phyloP scores from a whole-genome alignment of 92 coral and sea anemone species.

The Anthopleura xanthogrammica region DNA sequence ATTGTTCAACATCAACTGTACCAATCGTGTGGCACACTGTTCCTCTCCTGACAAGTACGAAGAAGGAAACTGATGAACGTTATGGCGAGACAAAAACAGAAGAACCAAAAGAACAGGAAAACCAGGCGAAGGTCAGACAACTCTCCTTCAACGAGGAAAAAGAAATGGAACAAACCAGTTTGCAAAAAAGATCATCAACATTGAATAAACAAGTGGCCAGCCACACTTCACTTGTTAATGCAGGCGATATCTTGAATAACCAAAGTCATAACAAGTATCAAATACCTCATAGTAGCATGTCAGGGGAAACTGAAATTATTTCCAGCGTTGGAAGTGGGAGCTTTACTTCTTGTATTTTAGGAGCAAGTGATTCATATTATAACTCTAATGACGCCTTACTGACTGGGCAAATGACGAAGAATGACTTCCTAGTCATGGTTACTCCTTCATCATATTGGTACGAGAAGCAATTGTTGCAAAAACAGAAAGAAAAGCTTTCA shows the following conservation, averaged over 20 bases:
- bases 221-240: neutral
- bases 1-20: neutral
- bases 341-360: neutral
- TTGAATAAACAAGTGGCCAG: neutral
- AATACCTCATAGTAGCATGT: neutral
- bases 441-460: constrained; percentile 30
- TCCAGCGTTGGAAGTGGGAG: neutral
- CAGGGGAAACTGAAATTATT: neutral
- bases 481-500: neutral
- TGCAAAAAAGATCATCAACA: neutral
- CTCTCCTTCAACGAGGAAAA: too few species aligned
- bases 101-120: neutral
- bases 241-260: too few species aligned
- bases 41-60: neutral
- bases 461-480: neutral
- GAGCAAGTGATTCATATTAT: neutral
- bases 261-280: neutral
- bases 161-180: neutral
- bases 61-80: neutral
- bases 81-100: neutral
- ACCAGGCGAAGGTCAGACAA: too few species aligned
- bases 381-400: neutral
- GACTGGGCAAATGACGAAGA: constrained; percentile 8
- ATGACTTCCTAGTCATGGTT: constrained; percentile 16
- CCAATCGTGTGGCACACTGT: neutral